A percentile compares a stretch with the other conserved stretches of the same genome.
Conservation (phyloP, 2,113 vertebrate genomes). For the Mixornis gularis region DNA sequence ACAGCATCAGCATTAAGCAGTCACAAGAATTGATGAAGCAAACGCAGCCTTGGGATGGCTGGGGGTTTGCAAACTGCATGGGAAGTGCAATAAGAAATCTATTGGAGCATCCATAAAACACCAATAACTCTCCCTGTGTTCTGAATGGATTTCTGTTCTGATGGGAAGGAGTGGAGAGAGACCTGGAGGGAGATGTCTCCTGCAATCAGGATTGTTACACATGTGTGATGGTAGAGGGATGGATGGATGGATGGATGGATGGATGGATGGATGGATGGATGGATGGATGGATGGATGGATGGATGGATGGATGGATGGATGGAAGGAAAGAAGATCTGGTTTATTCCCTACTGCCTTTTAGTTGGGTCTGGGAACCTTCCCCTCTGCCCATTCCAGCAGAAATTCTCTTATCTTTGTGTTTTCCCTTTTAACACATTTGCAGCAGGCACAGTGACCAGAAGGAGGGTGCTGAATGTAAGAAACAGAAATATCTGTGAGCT, state of each 20-base stretch:
- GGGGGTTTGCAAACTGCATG: background rate
- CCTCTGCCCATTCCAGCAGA: background rate
- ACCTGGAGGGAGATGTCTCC: background rate
- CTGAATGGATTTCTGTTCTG: background rate
- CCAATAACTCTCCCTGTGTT: background rate
- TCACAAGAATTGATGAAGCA: slow-evolving; percentile 39
- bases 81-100: background rate
- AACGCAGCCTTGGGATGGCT: background rate
- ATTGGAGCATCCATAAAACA: background rate
- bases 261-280: background rate
- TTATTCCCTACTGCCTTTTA: background rate
- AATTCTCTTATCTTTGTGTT: background rate
- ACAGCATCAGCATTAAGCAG: slow-evolving; percentile 20
- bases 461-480: background rate
- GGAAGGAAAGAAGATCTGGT: background rate
- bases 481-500: background rate
- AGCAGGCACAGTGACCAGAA: background rate
- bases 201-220: background rate
- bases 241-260: background rate
- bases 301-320: background rate
- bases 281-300: background rate
- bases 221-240: background rate
- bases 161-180: background rate
- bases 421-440: background rate
- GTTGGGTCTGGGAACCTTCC: background rate